Conservation (phyloP, 2,888 invertebrate genomes). For the Microctonus brassicae region DNA sequence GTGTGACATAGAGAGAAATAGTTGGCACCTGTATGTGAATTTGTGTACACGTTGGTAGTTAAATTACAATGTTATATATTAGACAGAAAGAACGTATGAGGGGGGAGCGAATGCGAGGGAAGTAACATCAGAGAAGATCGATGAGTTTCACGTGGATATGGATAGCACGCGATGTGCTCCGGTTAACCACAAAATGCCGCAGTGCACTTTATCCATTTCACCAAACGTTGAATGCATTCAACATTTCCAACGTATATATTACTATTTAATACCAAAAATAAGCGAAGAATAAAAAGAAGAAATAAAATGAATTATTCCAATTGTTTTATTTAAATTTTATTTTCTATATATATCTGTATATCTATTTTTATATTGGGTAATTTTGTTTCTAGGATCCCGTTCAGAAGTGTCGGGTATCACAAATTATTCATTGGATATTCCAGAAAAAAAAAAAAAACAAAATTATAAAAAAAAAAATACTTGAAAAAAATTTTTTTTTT, state of each 20-base stretch:
- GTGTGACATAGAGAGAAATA: neutral
- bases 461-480: no score
- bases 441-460: no score
- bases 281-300: no score
- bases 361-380: no score
- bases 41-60: neutral
- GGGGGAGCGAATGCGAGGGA: neutral
- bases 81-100: constrained; percentile 1
- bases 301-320: no score
- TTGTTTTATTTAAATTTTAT: no score
- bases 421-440: no score
- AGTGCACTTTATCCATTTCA: constrained; percentile 32
- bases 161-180: constrained; percentile 22
- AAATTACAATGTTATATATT: constrained; percentile 2
- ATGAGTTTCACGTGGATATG: constrained; percentile 34
- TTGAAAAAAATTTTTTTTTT: no score
- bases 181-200: constrained; percentile 31
- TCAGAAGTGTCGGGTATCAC: no score
- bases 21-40: neutral
- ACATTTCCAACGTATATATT: neutral
- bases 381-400: no score
- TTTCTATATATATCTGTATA: no score
- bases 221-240: constrained; percentile 8
- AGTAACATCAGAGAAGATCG: constrained; percentile 22
- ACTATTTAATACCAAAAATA: neutral